phyloP scores from a whole-genome alignment of 2,113 vertebrate species.

The Centrocercus urophasianus region DNA sequence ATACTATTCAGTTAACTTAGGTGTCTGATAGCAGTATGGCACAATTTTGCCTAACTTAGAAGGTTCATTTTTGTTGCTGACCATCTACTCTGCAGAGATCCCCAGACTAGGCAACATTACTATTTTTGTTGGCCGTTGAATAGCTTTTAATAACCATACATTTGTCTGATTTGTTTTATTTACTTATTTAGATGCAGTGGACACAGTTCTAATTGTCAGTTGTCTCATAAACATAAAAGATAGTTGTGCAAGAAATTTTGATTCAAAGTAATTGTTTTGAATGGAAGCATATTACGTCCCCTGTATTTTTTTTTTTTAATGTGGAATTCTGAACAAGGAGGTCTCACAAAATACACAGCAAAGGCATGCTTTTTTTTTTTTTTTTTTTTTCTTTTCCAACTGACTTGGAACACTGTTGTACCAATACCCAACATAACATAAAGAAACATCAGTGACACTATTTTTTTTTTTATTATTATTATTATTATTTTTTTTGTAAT shows the following conservation, averaged over 20 bases:
- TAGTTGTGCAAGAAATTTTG: not conserved
- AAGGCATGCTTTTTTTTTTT: not conserved
- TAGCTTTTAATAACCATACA: not conserved
- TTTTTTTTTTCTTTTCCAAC: not conserved
- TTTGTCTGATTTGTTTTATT: not conserved
- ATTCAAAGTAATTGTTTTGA: not conserved
- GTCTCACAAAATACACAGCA: not conserved
- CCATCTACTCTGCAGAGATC: not conserved
- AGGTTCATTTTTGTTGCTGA: not conserved
- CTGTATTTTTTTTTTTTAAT: not conserved
- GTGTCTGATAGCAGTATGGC: not conserved
- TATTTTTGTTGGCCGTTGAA: not conserved
- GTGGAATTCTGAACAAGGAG: not conserved
- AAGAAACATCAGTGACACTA: not conserved
- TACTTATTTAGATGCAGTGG: not conserved
- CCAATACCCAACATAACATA: not conserved
- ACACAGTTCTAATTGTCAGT: not conserved
- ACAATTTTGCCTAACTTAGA: not conserved
- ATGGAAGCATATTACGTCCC: not conserved
- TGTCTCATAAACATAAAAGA: not conserved
- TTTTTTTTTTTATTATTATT: not conserved
- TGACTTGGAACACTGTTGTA: fast-evolving
- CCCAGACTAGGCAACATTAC: not conserved
- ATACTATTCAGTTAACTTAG: not conserved
- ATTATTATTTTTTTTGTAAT: not conserved